These are phyloP conservation scores for Odontamblyopus lacepedii DNA, from an alignment of 2,797 vertebrate genomes.

Conservation along the genomic window DNA sequence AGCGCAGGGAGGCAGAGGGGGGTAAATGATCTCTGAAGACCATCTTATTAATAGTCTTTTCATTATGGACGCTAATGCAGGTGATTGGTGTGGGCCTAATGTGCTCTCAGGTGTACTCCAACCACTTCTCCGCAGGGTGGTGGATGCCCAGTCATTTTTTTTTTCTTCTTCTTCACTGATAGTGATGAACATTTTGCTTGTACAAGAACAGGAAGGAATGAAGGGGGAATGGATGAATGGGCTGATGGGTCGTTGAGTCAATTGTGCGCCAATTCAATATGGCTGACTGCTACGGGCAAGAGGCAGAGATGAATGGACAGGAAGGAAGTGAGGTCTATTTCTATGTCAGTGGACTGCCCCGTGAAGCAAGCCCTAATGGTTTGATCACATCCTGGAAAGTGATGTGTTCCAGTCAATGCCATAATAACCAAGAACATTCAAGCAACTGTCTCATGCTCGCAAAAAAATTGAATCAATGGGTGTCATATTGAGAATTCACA, in stretches of 20 bases:
- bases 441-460: not conserved
- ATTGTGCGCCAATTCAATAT: constrained; percentile 51
- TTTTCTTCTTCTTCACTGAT: constrained; percentile 5
- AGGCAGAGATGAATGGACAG: constrained; percentile 44
- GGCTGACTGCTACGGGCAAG: constrained; percentile 55
- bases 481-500: not conserved
- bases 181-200: constrained; percentile 58
- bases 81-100: constrained; percentile 69
- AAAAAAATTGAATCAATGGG: not conserved
- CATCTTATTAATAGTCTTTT: constrained; percentile 74
- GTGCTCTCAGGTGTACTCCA: constrained; percentile 58
- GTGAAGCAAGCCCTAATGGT: constrained; percentile 53
- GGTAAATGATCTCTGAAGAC: constrained; percentile 76
- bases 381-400: constrained; percentile 44
- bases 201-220: constrained; percentile 47
- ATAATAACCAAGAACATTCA: not conserved
- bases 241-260: constrained; percentile 54
- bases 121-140: constrained; percentile 47
- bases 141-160: constrained; percentile 44
- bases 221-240: constrained; percentile 52
- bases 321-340: constrained; percentile 38
- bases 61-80: constrained; percentile 70
- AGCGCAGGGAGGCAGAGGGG: constrained; percentile 54
- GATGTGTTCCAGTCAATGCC: constrained; percentile 6
- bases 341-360: constrained; percentile 49